Percentiles rank a stretch among this genome's conserved stretches.
Conservation (phyloP, 2,797 vertebrate species). For the Sandelia bainsii region DNA sequence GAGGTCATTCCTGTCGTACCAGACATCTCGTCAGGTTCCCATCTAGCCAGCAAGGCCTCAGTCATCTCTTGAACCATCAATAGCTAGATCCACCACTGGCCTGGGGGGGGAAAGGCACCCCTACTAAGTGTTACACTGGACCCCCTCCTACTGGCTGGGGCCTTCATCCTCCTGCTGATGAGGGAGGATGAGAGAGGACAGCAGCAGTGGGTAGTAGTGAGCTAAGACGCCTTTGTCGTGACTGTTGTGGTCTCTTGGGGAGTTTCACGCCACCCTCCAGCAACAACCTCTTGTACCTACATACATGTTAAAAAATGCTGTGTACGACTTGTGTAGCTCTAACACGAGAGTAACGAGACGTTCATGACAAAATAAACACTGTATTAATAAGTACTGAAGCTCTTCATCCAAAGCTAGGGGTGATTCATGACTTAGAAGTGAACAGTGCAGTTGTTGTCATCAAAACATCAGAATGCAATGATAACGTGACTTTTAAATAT, state of each 20-base stretch:
- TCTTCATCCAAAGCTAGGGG: background rate
- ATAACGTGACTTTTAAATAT: too few species aligned
- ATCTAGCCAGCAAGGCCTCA: slow-evolving; percentile 49
- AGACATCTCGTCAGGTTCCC: slow-evolving; percentile 61
- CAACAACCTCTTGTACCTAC: background rate
- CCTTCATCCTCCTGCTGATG: slow-evolving; percentile 49
- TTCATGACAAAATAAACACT: background rate
- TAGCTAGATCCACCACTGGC: slow-evolving; percentile 66
- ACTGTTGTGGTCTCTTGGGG: slow-evolving; percentile 25
- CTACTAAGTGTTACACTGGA: slow-evolving; percentile 52
- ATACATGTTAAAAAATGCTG: background rate
- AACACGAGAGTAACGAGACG: background rate
- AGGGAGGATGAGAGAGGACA: slow-evolving; percentile 22
- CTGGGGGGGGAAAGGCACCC: slow-evolving; percentile 57
- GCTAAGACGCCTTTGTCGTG: slow-evolving; percentile 34
- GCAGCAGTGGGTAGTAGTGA: slow-evolving; percentile 11
- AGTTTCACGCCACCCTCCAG: slow-evolving; percentile 4
- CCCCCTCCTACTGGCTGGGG: slow-evolving; percentile 56
- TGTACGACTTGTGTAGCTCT: background rate
- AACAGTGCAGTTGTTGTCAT: background rate
- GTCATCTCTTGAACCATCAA: slow-evolving; percentile 55
- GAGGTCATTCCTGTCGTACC: slow-evolving; percentile 56
- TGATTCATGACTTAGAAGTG: too few species aligned
- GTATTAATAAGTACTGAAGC: too few species aligned
- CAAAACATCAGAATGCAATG: background rate